A percentile compares a stretch with the other conserved stretches of the same genome.
Conservation (phyloP, 2,113 vertebrate genomes). For the Chloebia gouldiae region DNA sequence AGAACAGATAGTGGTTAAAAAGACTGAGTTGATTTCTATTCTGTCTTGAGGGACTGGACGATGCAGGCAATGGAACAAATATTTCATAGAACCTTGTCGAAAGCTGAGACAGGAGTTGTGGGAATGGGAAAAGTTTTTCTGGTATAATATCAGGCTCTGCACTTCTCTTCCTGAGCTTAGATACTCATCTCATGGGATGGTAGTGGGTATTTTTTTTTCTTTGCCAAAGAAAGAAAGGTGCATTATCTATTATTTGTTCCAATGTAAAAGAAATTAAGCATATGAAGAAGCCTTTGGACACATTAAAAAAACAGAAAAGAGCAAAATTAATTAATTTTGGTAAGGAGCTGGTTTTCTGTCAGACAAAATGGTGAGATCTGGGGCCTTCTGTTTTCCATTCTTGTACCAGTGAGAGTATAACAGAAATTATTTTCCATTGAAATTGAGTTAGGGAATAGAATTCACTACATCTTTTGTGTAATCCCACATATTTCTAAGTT, state of each 20-base stretch:
- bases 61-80: neutral
- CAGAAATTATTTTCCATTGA: neutral
- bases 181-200: neutral
- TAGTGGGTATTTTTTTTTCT: neutral
- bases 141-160: neutral
- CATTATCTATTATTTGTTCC: neutral
- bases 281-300: neutral
- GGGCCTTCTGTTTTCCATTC: neutral
- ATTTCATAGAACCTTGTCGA: neutral
- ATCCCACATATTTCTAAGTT: neutral
- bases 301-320: neutral
- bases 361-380: neutral
- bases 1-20: neutral
- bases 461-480: neutral
- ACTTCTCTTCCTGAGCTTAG: neutral
- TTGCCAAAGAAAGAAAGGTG: neutral
- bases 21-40: neutral
- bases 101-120: neutral
- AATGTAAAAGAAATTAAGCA: neutral
- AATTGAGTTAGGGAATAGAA: neutral
- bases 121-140: neutral
- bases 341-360: neutral
- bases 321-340: neutral
- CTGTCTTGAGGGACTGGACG: neutral
- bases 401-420: neutral